Conservation (phyloP, 1,140 invertebrate genomes). For the Dolichoris vasculosae region DNA sequence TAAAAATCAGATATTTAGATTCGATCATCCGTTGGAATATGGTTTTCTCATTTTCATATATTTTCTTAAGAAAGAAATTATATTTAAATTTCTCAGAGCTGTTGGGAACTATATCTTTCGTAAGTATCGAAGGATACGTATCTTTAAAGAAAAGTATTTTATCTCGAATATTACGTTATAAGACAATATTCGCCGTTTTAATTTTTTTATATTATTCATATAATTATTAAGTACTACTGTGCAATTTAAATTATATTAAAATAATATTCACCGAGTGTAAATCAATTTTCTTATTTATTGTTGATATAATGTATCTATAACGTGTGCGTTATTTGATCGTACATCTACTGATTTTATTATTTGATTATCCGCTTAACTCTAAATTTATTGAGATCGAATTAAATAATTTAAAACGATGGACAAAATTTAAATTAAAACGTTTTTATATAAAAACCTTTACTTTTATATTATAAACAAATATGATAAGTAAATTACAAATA, state of each 20-base stretch:
- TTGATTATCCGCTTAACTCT: too few species aligned
- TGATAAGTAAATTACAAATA: too few species aligned
- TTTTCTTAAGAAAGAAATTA: too few species aligned
- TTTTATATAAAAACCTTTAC: too few species aligned
- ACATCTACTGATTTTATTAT: background rate
- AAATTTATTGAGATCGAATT: too few species aligned
- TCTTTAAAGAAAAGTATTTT: background rate
- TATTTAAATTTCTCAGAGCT: background rate
- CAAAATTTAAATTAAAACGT: too few species aligned
- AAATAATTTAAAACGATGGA: too few species aligned
- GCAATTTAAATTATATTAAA: background rate
- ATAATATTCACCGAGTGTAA: background rate
- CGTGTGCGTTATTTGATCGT: background rate
- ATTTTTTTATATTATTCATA: background rate
- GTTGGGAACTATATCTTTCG: background rate
- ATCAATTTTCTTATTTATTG: background rate
- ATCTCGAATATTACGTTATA: background rate
- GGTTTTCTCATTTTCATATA: too few species aligned
- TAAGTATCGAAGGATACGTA: background rate
- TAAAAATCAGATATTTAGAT: background rate
- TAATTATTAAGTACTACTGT: too few species aligned
- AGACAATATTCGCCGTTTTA: background rate
- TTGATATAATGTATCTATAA: too few species aligned
- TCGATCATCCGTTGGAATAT: too few species aligned
- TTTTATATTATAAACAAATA: too few species aligned